Conservation (phyloP, 2,888 invertebrate genomes). For the Sarcophaga variegata region DNA sequence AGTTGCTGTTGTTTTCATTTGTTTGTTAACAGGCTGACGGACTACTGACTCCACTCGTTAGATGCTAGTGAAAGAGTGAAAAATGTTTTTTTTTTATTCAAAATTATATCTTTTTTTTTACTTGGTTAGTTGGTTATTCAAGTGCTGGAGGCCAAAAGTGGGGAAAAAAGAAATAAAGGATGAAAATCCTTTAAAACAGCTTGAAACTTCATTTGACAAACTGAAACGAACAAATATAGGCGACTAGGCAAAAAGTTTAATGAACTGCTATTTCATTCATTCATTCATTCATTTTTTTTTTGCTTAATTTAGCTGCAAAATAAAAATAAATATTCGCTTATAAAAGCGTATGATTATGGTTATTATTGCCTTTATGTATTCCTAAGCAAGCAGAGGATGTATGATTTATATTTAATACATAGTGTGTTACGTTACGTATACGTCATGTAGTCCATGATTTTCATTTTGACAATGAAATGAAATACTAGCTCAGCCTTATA, state of each 20-base stretch:
- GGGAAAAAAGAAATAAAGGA: conserved; percentile 13
- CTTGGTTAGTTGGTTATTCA: conserved; percentile 8
- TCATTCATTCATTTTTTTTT: not conserved
- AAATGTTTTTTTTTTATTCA: conserved; percentile 21
- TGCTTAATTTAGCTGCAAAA: not conserved
- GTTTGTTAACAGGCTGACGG: conserved; percentile 2
- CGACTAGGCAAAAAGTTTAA: conserved; percentile 73
- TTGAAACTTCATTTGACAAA: conserved; percentile 48
- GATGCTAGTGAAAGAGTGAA: not conserved
- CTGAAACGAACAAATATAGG: conserved; percentile 67
- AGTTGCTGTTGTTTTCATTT: conserved; percentile 37
- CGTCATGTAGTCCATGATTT: conserved; percentile 1
- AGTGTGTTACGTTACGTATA: conserved; percentile 33
- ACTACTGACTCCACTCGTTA: conserved; percentile 20
- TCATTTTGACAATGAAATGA: not conserved
- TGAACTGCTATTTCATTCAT: conserved; percentile 64
- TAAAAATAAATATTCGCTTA: not conserved
- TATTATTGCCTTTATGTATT: not conserved
- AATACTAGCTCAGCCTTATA: not conserved
- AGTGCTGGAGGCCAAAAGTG: conserved; percentile 40
- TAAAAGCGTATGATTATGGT: not conserved
- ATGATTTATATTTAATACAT: conserved; percentile 36
- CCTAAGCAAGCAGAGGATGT: conserved; percentile 4
- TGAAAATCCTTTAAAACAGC: conserved; percentile 22
- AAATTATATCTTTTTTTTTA: conserved; percentile 16